These are phyloP conservation scores for Drosophila parvula DNA, from an alignment of 1,140 invertebrate genomes.

Conservation along the genomic window DNA sequence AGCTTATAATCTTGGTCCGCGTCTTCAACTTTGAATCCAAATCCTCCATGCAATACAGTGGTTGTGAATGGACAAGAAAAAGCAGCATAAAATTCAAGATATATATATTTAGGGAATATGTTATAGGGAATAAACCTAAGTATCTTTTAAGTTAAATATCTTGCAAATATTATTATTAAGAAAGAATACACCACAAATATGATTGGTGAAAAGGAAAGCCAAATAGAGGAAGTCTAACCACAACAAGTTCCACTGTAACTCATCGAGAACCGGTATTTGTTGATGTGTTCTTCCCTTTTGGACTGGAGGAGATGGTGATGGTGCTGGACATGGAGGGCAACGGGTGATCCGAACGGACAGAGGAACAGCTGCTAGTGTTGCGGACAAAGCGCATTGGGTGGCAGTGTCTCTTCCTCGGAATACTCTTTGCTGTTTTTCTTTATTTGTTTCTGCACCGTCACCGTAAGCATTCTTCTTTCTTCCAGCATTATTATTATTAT, in stretches of 20 bases:
- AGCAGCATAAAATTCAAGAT: background rate
- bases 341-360: conserved; percentile 1
- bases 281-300: background rate
- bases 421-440: background rate
- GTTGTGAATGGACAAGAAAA: background rate
- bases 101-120: too few species aligned
- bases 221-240: too few species aligned
- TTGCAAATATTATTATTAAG: too few species aligned
- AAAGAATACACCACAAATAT: too few species aligned
- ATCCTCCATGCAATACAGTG: conserved; percentile 8
- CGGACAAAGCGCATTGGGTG: conserved; percentile 33
- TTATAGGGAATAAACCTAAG: too few species aligned
- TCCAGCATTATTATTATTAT: background rate
- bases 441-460: background rate
- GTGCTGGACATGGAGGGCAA: background rate
- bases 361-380: conserved; percentile 19
- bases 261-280: conserved; percentile 36
- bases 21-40: conserved; percentile 23
- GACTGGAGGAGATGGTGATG: background rate
- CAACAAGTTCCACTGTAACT: background rate
- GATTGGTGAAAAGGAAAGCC: too few species aligned
- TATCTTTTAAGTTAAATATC: too few species aligned
- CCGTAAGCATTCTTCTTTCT: too few species aligned
- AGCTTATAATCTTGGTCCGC: conserved; percentile 51
- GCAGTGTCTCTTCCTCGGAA: background rate